Percentiles rank a stretch among this genome's conserved stretches.
These are phyloP conservation scores for Streptopelia turtur DNA, from an alignment of 2,797 vertebrate genomes.

Conservation along the genomic window DNA sequence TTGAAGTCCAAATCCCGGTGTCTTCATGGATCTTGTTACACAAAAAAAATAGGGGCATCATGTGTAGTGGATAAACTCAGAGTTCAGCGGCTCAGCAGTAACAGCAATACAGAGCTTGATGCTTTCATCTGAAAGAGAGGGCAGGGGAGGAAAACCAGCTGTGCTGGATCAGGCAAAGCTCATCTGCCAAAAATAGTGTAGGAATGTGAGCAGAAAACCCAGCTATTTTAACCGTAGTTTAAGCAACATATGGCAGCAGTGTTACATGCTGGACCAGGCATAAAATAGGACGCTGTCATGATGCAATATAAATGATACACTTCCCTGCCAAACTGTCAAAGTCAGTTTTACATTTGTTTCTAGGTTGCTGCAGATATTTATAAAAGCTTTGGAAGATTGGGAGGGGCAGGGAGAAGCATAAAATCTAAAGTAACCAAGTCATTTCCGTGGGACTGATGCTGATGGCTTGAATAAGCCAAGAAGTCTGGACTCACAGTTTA, in stretches of 20 bases:
- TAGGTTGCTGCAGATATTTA: constrained; percentile 76
- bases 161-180: constrained; percentile 9
- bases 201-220: constrained; percentile 69
- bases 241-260: constrained; percentile 70
- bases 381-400: constrained; percentile 64
- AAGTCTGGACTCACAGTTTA: constrained; percentile 58
- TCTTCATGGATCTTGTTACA: neutral
- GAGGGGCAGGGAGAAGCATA: constrained; percentile 68
- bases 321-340: constrained; percentile 73
- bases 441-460: constrained; percentile 69
- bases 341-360: constrained; percentile 74
- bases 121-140: constrained; percentile 35
- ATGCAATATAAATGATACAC: constrained; percentile 71
- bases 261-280: constrained; percentile 69
- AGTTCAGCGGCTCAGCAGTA: constrained; percentile 33
- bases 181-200: constrained; percentile 53
- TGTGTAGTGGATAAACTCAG: neutral
- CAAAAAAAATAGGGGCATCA: neutral
- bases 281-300: constrained; percentile 72
- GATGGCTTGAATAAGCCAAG: constrained; percentile 59
- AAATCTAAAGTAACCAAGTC: constrained; percentile 69
- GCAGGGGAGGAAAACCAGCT: constrained; percentile 47
- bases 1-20: neutral
- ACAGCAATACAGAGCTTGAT: neutral
- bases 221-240: constrained; percentile 76